Evolutionary conservation across 2,113 vertebrate species (phyloP).

Genomic region (Parus major): DNA sequence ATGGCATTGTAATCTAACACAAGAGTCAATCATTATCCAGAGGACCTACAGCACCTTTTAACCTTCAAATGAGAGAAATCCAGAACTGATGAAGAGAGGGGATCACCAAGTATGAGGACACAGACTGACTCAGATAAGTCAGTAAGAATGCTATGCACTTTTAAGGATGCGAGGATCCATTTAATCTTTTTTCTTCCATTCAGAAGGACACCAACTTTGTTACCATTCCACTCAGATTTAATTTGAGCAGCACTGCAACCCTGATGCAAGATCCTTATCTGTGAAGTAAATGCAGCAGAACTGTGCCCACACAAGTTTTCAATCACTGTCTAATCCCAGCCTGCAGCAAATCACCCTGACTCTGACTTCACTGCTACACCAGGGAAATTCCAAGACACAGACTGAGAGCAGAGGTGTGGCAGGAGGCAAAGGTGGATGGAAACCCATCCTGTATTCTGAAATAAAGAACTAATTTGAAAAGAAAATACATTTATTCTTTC

Average conservation of each 20-base stretch:
- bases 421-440: background rate
- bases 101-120: background rate
- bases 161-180: background rate
- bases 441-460: background rate
- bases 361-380: background rate
- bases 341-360: background rate
- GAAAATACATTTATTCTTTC: background rate
- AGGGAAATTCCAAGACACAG: background rate
- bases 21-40: background rate
- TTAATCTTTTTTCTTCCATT: background rate
- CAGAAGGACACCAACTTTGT: background rate
- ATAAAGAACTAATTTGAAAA: background rate
- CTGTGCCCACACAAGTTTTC: background rate
- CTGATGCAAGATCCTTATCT: background rate
- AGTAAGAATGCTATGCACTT: background rate
- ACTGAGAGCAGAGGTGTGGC: background rate
- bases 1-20: background rate
- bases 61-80: background rate
- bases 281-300: background rate
- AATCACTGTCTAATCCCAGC: background rate
- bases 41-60: background rate
- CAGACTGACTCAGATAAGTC: background rate
- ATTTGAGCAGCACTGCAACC: background rate
- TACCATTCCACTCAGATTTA: fast-evolving
- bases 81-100: background rate